Percentiles rank a stretch among this genome's conserved stretches.
These are phyloP conservation scores for Porites lobata DNA, from an alignment of 92 coral and sea anemone species.

Conservation along the genomic window DNA sequence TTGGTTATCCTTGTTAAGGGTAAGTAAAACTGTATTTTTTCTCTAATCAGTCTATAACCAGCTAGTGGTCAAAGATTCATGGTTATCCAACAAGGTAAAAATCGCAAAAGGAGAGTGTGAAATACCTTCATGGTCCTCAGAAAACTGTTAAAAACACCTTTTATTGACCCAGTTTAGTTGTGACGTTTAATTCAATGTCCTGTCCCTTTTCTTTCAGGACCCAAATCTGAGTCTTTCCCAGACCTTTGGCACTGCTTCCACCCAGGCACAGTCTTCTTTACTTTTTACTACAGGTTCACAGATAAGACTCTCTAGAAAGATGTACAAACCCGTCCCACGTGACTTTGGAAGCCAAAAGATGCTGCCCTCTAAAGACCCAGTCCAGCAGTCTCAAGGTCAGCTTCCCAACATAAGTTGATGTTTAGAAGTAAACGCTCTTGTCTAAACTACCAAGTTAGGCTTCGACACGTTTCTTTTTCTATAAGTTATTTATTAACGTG, in stretches of 20 bases:
- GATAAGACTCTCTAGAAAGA: constrained; percentile 28
- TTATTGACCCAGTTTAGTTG: too few relatives aligned
- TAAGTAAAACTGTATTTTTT: too few relatives aligned
- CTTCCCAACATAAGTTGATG: neutral
- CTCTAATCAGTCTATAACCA: too few relatives aligned
- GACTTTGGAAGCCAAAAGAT: constrained; percentile 79
- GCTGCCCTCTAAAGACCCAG: constrained; percentile 51
- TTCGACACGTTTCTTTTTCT: too few relatives aligned
- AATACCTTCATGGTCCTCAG: too few relatives aligned
- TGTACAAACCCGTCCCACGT: constrained; percentile 74
- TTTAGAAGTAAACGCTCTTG: neutral
- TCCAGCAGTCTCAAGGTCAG: constrained; percentile 32
- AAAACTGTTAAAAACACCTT: too few relatives aligned
- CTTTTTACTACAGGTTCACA: constrained; percentile 69
- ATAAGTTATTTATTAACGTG: too few relatives aligned
- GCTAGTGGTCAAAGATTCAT: too few relatives aligned
- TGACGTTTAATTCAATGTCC: neutral
- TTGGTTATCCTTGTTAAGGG: too few relatives aligned
- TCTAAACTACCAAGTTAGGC: neutral
- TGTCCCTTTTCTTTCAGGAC: constrained; percentile 3
- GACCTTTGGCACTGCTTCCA: constrained; percentile 71
- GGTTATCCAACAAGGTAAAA: too few relatives aligned
- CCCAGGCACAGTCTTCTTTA: constrained; percentile 89
- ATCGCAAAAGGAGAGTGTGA: too few relatives aligned
- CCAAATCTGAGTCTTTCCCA: constrained; percentile 28